A percentile compares a stretch with the other conserved stretches of the same genome.
These are phyloP conservation scores for Ichneumoninae sp. DNA, from an alignment of 2,888 invertebrate species.

Conservation along the genomic window DNA sequence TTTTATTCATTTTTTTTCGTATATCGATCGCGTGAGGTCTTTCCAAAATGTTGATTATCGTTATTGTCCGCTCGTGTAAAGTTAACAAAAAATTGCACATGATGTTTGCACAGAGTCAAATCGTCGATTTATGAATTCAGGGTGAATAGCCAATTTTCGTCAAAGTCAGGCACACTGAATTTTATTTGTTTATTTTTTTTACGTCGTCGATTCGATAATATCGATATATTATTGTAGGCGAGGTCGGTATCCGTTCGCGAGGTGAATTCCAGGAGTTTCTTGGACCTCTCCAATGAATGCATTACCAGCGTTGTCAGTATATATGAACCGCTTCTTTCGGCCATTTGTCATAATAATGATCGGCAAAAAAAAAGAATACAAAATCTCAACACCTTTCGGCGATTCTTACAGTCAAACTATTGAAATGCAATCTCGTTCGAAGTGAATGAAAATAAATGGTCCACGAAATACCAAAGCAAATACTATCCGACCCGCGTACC, in stretches of 20 bases:
- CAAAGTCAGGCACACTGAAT: background rate
- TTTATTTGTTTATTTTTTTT: constrained; percentile 10
- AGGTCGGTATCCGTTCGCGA: constrained; percentile 44
- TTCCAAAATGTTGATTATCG: background rate
- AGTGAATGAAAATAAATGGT: constrained; percentile 64
- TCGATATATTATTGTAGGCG: constrained; percentile 60
- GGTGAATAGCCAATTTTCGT: background rate
- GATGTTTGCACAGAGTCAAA: background rate
- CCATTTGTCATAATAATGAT: constrained; percentile 72
- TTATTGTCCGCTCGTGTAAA: background rate
- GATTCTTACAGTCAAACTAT: constrained; percentile 15
- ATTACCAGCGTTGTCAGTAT: constrained; percentile 2
- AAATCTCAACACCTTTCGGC: constrained; percentile 40
- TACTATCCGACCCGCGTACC: constrained; percentile 28
- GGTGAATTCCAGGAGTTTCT: constrained; percentile 47
- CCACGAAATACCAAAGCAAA: constrained; percentile 53
- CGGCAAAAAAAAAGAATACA: constrained; percentile 53
- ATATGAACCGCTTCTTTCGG: constrained; percentile 29
- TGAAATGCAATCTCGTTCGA: constrained; percentile 9
- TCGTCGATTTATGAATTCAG: background rate
- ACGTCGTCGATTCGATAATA: constrained; percentile 26
- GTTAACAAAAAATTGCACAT: background rate
- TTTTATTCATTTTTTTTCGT: too few relatives aligned
- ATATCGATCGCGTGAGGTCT: background rate
- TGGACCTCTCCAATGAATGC: constrained; percentile 43